Evolutionary conservation across 1,140 invertebrate genomes (phyloP).

Genomic region (Drosophila novamexicana): DNA sequence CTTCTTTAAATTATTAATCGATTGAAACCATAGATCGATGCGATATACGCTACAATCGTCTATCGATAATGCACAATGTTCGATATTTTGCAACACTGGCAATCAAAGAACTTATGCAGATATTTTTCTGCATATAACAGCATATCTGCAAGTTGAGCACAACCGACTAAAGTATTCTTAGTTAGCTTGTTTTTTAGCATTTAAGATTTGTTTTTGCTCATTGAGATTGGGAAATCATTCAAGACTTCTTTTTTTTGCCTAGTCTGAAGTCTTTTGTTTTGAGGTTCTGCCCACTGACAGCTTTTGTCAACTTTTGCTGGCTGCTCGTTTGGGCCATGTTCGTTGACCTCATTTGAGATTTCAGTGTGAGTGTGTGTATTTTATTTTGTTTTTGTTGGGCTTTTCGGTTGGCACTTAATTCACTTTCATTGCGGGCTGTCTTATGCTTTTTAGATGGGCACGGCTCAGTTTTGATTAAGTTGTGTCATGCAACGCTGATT

Average conservation of each 20-base stretch:
- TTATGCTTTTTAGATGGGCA: conserved; percentile 34
- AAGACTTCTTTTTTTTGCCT: conserved; percentile 46
- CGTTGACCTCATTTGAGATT: conserved; percentile 63
- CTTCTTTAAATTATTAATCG: too few species aligned
- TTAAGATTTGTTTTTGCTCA: conserved; percentile 27
- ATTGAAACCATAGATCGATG: too few species aligned
- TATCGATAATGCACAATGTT: not conserved
- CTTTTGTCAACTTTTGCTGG: conserved; percentile 52
- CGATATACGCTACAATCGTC: too few species aligned
- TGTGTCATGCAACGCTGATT: conserved; percentile 81
- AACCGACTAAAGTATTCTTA: not conserved
- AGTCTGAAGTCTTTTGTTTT: conserved; percentile 29
- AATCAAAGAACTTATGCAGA: not conserved
- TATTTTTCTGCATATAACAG: not conserved
- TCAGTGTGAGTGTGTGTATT: not conserved
- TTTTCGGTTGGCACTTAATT: conserved; percentile 59
- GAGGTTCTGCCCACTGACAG: conserved; percentile 58
- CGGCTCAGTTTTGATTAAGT: conserved; percentile 77
- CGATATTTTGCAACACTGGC: not conserved
- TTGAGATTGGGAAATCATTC: conserved; percentile 56
- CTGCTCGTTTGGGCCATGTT: conserved; percentile 51
- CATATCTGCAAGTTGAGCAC: not conserved
- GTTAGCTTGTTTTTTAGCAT: not conserved
- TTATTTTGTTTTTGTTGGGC: conserved; percentile 38
- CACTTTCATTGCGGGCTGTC: conserved; percentile 62